Evolutionary conservation across 2,113 vertebrate genomes (phyloP).

Genomic region (Vulpes lagopus): DNA sequence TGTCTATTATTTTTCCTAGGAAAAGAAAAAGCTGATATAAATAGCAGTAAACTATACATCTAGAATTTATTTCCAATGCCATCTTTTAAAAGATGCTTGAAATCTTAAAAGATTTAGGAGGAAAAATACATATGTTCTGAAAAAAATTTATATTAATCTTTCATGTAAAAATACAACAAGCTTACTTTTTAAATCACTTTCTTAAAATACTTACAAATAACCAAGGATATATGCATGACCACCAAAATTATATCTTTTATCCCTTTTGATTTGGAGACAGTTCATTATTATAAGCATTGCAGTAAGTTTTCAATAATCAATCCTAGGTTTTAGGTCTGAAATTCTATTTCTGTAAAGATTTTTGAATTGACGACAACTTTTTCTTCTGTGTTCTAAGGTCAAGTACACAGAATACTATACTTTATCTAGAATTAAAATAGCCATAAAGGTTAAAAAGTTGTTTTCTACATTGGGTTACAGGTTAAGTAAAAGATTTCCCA

Average conservation of each 20-base stretch:
- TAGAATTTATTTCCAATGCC: conserved; percentile 44
- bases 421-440: conserved; percentile 8
- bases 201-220: conserved; percentile 27
- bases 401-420: background rate
- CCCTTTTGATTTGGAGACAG: background rate
- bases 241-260: background rate
- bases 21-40: conserved; percentile 3
- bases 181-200: background rate
- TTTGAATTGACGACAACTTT: conserved; percentile 30
- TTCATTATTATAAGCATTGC: conserved; percentile 17
- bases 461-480: background rate
- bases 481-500: conserved; percentile 22
- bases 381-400: conserved; percentile 35
- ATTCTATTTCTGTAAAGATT: conserved; percentile 35
- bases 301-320: conserved; percentile 46
- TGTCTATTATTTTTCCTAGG: conserved; percentile 29
- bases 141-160: conserved; percentile 42
- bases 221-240: background rate
- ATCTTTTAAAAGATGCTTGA: conserved; percentile 17
- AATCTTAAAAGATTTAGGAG: conserved; percentile 45
- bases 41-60: conserved; percentile 9
- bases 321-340: background rate
- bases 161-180: background rate
- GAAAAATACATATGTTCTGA: background rate
- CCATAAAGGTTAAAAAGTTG: conserved; percentile 18